Conservation (phyloP, 2,113 vertebrate species). For the Rhinoderma darwinii region DNA sequence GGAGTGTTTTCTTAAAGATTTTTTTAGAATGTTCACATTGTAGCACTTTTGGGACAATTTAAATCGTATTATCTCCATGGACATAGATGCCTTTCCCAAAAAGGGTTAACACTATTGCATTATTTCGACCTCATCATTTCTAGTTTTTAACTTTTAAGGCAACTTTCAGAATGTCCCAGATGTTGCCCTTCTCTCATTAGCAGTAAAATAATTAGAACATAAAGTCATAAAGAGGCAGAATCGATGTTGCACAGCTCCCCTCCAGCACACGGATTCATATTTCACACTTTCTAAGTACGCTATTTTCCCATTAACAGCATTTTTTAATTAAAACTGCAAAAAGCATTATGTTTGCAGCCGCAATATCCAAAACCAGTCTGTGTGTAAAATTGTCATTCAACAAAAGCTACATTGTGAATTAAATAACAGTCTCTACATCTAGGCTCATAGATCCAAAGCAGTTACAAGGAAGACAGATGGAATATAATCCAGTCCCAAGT, state of each 20-base stretch:
- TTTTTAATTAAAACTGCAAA: conserved; percentile 59
- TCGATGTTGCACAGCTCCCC: conserved; percentile 44
- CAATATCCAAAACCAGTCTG: conserved; percentile 43
- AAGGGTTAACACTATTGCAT: not conserved
- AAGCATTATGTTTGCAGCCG: conserved; percentile 52
- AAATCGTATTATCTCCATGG: not conserved
- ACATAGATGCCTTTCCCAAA: not conserved
- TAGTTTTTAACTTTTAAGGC: conserved; percentile 51
- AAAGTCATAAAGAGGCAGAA: conserved; percentile 55
- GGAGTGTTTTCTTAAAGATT: too few relatives aligned
- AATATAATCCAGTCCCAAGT: conserved; percentile 12
- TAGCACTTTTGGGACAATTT: not conserved
- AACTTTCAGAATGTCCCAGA: conserved; percentile 37
- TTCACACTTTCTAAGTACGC: conserved; percentile 59
- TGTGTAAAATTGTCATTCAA: conserved; percentile 48
- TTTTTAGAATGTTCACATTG: not conserved
- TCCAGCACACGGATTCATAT: conserved; percentile 54
- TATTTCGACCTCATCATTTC: conserved; percentile 6
- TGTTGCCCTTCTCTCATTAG: conserved; percentile 53
- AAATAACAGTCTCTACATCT: not conserved
- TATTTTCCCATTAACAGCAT: conserved; percentile 58
- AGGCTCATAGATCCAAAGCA: not conserved
- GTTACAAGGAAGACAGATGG: not conserved
- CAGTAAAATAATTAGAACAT: conserved; percentile 59
- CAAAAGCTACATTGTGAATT: conserved; percentile 23